These are phyloP conservation scores for Brachionus calyciflorus DNA, from an alignment of 1,140 invertebrate species.

Conservation along the genomic window DNA sequence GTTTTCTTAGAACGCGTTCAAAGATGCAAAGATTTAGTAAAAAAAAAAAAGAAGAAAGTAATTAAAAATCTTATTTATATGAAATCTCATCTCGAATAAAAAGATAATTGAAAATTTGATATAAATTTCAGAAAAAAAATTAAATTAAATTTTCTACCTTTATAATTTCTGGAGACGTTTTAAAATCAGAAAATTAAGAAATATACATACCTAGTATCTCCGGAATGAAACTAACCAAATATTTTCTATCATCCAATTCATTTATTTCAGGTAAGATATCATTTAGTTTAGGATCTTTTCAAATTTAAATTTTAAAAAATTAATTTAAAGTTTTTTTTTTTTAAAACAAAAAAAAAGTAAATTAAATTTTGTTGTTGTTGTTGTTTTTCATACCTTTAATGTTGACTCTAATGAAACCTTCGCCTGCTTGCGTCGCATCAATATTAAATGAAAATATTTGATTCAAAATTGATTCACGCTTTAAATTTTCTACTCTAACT, in stretches of 20 bases:
- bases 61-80: too few species aligned
- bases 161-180: not conserved
- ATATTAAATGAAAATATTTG: slow-evolving; percentile 26
- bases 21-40: too few species aligned
- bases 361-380: too few species aligned
- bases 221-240: slow-evolving; percentile 35
- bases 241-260: slow-evolving; percentile 31
- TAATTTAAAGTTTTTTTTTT: not conserved
- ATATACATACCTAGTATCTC: slow-evolving; percentile 4
- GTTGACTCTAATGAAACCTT: slow-evolving; percentile 28
- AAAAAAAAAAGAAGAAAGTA: too few species aligned
- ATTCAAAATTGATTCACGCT: not conserved
- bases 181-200: not conserved
- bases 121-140: too few species aligned
- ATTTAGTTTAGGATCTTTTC: slow-evolving; percentile 27
- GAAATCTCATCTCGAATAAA: too few species aligned
- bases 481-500: slow-evolving; percentile 28
- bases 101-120: too few species aligned
- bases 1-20: too few species aligned
- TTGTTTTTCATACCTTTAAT: slow-evolving; percentile 1
- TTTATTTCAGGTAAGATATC: slow-evolving; percentile 39
- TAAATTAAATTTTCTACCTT: too few species aligned
- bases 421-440: slow-evolving; percentile 20
- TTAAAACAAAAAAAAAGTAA: not conserved
- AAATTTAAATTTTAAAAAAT: not conserved